Conservation (phyloP, 2,113 vertebrate genomes). For the Halichoeres trimaculatus region DNA sequence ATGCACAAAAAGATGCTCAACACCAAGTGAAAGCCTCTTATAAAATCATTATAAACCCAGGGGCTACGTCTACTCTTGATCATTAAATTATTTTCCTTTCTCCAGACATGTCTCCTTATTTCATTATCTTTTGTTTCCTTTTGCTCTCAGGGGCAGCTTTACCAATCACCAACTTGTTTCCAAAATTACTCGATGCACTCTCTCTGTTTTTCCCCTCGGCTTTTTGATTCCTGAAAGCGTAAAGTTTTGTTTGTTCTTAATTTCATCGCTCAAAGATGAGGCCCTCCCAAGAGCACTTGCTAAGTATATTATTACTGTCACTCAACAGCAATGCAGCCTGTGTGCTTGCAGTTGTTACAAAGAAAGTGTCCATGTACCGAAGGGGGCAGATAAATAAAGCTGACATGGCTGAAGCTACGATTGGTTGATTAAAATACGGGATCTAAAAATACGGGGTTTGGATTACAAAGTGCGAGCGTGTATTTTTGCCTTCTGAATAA, state of each 20-base stretch:
- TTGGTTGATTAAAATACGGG: constrained; percentile 27
- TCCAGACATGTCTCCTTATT: constrained; percentile 26
- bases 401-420: constrained; percentile 27
- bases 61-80: constrained; percentile 26
- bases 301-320: constrained; percentile 8
- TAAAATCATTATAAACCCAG: constrained; percentile 54
- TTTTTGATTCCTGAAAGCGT: constrained; percentile 17
- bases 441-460: constrained; percentile 31
- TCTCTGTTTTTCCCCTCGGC: constrained; percentile 10
- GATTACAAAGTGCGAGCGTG: constrained; percentile 15
- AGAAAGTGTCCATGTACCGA: neutral
- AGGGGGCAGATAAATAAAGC: constrained; percentile 13
- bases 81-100: constrained; percentile 33
- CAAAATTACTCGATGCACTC: constrained; percentile 6
- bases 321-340: constrained; percentile 6
- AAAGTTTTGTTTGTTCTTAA: constrained; percentile 13
- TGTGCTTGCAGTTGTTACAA: constrained; percentile 9
- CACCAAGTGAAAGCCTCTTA: constrained; percentile 87
- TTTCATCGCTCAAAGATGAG: constrained; percentile 26
- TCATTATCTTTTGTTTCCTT: constrained; percentile 38
- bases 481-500: constrained; percentile 17
- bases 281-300: constrained; percentile 10
- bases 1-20: constrained; percentile 89
- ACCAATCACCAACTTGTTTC: constrained; percentile 32
- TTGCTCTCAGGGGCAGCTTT: constrained; percentile 29